phyloP scores from a whole-genome alignment of 2,113 vertebrate species.

The Willisornis vidua region DNA sequence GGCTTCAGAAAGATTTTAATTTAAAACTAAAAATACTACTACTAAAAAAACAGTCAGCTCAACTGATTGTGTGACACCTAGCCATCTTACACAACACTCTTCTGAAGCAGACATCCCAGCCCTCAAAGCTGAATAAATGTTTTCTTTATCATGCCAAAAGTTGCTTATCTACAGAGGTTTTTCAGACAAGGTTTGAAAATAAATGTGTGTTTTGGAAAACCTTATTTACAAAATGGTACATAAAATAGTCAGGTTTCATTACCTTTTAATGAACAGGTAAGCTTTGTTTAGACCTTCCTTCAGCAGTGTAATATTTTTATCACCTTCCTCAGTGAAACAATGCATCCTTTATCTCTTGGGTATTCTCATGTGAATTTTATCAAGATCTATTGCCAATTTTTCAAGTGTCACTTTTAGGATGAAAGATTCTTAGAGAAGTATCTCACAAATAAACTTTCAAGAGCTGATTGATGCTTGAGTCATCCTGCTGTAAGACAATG shows the following conservation, averaged over 20 bases:
- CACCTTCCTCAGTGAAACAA: slow-evolving; percentile 30
- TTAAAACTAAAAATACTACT: slow-evolving; percentile 15
- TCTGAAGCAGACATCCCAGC: background rate
- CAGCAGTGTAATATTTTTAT: slow-evolving; percentile 7
- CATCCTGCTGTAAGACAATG: background rate
- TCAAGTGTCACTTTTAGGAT: slow-evolving; percentile 35
- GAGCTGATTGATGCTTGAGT: slow-evolving; percentile 18
- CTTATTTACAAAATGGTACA: slow-evolving; percentile 26
- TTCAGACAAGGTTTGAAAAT: slow-evolving; percentile 31
- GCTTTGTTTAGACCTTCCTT: slow-evolving; percentile 10
- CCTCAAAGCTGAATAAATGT: background rate
- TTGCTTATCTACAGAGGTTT: background rate
- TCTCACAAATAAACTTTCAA: slow-evolving; percentile 40
- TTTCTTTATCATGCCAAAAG: background rate
- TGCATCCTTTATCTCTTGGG: slow-evolving; percentile 19
- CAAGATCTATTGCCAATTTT: background rate
- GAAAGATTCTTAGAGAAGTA: slow-evolving; percentile 31
- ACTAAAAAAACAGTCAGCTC: background rate
- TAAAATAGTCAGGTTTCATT: background rate
- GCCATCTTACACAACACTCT: background rate
- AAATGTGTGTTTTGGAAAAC: slow-evolving; percentile 9
- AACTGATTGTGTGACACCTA: background rate
- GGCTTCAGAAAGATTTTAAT: slow-evolving; percentile 37
- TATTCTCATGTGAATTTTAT: slow-evolving; percentile 13
- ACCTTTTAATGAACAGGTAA: background rate